Percentiles rank a stretch among this genome's conserved stretches.
These are phyloP conservation scores for Sarcophaga carnaria DNA, from an alignment of 2,888 invertebrate species.

Conservation along the genomic window DNA sequence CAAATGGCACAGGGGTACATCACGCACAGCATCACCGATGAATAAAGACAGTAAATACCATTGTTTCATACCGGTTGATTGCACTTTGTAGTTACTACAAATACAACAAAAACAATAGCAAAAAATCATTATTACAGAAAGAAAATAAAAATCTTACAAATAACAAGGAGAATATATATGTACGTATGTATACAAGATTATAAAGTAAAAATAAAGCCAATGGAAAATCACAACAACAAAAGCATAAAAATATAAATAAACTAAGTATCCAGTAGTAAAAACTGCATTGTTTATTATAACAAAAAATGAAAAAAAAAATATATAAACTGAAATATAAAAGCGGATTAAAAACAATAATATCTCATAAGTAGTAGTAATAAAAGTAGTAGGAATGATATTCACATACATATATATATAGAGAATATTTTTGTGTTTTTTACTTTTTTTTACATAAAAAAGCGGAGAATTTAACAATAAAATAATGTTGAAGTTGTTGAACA, in stretches of 20 bases:
- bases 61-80: conserved; percentile 89
- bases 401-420: background rate
- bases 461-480: conserved; percentile 55
- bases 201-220: conserved; percentile 69
- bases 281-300: conserved; percentile 60
- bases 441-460: conserved; percentile 29
- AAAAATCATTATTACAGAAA: conserved; percentile 56
- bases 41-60: conserved; percentile 93
- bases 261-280: conserved; percentile 54
- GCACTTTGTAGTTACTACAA: conserved; percentile 89
- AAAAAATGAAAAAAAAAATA: conserved; percentile 18
- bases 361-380: conserved; percentile 77
- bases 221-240: conserved; percentile 39
- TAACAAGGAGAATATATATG: conserved; percentile 26
- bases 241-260: conserved; percentile 17
- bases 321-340: conserved; percentile 71
- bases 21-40: conserved; percentile 92
- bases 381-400: conserved; percentile 66
- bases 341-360: conserved; percentile 80
- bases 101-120: conserved; percentile 54
- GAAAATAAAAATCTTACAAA: conserved; percentile 54
- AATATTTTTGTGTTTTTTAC: conserved; percentile 12
- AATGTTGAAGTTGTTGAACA: conserved; percentile 57
- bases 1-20: conserved; percentile 90
- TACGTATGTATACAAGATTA: conserved; percentile 32